These are phyloP conservation scores for Philereme vetulata DNA, from an alignment of 2,888 invertebrate genomes.

Conservation along the genomic window DNA sequence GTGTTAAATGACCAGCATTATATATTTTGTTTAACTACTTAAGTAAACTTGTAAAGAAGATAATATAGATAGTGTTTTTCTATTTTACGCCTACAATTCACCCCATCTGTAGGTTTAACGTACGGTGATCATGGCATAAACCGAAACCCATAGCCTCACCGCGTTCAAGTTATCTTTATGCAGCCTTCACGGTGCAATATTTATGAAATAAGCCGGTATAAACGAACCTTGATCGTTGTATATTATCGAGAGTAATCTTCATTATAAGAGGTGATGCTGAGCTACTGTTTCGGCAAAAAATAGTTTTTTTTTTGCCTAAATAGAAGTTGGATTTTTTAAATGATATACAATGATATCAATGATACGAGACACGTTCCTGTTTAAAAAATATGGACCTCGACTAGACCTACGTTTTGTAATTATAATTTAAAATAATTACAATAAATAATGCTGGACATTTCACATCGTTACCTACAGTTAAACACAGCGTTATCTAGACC, in stretches of 20 bases:
- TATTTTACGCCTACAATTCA: neutral
- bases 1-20: too few species aligned
- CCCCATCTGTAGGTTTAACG: neutral
- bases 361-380: too few species aligned
- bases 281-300: constrained; percentile 10
- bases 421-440: too few species aligned
- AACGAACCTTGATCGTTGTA: constrained; percentile 23
- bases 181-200: constrained; percentile 37
- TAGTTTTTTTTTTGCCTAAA: constrained; percentile 18
- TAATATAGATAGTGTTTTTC: neutral
- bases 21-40: too few species aligned
- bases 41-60: too few species aligned
- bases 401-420: too few species aligned
- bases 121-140: neutral
- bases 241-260: constrained; percentile 22
- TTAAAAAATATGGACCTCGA: too few species aligned
- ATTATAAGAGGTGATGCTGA: constrained; percentile 9
- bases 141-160: neutral
- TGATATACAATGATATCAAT: too few species aligned
- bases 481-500: too few species aligned
- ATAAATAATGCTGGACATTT: too few species aligned
- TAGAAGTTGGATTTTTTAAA: neutral
- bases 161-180: constrained; percentile 32
- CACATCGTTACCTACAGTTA: too few species aligned
- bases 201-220: constrained; percentile 28